A percentile compares a stretch with the other conserved stretches of the same genome.
Conservation (phyloP, 2,113 vertebrate genomes). For the Camelus bactrianus region DNA sequence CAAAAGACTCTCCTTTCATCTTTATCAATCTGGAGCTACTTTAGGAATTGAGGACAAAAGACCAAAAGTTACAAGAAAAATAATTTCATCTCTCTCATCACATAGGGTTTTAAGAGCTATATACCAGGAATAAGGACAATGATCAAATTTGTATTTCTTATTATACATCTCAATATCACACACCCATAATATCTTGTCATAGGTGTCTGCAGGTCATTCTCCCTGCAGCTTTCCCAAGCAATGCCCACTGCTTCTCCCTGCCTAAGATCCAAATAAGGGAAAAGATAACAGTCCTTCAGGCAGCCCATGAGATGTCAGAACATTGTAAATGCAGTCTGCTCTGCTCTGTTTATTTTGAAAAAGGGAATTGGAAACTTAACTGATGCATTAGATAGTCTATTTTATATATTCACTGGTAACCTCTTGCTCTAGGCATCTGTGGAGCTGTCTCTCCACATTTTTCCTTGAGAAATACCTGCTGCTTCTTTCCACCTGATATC, state of each 20-base stretch:
- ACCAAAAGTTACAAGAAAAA: no score
- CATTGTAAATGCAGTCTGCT: not conserved
- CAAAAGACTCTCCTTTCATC: no score
- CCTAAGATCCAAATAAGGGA: not conserved
- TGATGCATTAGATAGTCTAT: not conserved
- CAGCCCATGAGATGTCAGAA: not conserved
- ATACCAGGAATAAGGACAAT: not conserved
- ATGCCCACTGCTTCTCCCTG: not conserved
- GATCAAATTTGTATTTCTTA: not conserved
- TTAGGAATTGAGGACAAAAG: no score
- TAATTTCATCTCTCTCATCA: no score
- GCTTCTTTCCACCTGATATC: not conserved
- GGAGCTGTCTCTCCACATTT: not conserved
- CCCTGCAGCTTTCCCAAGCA: not conserved
- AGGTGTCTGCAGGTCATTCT: not conserved
- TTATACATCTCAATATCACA: not conserved
- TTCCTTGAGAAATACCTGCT: not conserved
- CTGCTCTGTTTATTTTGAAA: no score
- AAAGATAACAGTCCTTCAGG: not conserved
- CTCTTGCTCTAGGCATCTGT: not conserved
- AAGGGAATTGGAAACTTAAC: not conserved
- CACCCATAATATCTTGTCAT: not conserved
- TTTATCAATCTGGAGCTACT: no score
- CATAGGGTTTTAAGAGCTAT: not conserved
- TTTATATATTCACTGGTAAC: not conserved